Conservation (phyloP, 2,888 invertebrate species). For the Andrena haemorrhoa region DNA sequence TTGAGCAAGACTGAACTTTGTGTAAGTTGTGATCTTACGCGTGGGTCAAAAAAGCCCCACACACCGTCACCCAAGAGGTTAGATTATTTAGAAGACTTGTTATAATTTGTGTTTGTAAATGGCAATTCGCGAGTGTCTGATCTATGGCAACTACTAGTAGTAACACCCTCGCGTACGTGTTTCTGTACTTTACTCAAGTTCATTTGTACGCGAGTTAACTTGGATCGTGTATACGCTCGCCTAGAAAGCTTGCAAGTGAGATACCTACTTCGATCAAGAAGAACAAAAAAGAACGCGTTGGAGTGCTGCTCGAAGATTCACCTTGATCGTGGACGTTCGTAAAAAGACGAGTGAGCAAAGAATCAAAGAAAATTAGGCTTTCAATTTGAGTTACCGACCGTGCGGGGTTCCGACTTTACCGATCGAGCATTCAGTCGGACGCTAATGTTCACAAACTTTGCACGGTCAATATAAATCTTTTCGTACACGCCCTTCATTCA, state of each 20-base stretch:
- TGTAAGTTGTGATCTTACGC: not conserved
- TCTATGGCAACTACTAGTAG: constrained; percentile 23
- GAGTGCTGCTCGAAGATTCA: constrained; percentile 31
- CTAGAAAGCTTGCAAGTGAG: not conserved
- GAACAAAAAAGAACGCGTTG: constrained; percentile 39
- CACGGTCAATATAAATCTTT: not conserved
- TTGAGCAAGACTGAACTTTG: constrained; percentile 29
- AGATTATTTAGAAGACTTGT: too few species aligned
- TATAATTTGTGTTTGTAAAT: not conserved
- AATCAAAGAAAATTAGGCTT: constrained; percentile 46
- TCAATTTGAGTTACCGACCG: constrained; percentile 29
- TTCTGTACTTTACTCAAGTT: not conserved
- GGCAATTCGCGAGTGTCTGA: constrained; percentile 27
- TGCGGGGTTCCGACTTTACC: constrained; percentile 12
- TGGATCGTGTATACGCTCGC: not conserved
- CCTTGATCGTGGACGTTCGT: constrained; percentile 27
- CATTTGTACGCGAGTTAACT: not conserved
- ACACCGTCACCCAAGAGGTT: too few species aligned
- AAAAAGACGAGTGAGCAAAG: constrained; percentile 32
- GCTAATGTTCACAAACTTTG: not conserved
- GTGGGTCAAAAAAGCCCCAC: too few species aligned
- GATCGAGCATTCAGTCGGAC: constrained; percentile 22
- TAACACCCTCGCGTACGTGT: not conserved
- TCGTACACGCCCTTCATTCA: not conserved
- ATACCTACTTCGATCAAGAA: constrained; percentile 10